Base-by-base conservation (phyloP, 2,888 invertebrate genomes). In the Cryptus armator region DNA sequence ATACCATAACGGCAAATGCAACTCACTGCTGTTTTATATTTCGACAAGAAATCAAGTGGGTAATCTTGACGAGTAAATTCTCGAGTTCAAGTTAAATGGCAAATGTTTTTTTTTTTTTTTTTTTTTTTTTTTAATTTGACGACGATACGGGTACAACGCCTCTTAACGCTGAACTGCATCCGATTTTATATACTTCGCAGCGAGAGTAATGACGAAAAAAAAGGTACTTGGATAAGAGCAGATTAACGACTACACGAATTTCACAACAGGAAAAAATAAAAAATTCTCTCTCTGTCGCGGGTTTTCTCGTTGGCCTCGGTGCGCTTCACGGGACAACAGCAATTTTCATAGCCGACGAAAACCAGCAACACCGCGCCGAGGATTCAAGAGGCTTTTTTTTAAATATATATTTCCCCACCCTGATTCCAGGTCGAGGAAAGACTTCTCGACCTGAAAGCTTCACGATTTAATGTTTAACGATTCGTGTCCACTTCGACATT, bases 291-390 rank as follows among this genome's bases (percentile, higher is more conserved):
- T 67, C 44, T 19, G n/a, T 51, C 24, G 53, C n/a, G 29, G 29
- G 14, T 64, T 74, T 64, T 24, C 19, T 66, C 53, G 43, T 56
- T 62, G 62, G 71, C 64, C 37, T 14, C 64, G 29, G 44, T 56
- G 24, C 44, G 46, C 53, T 81, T 56, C 48, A 70, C 79, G 76
- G 70, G 46, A 84, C 68, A 81, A 76, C 75, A 64, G 81, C 76
- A 84, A 84, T 84, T 81, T 19, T 76, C 81, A 48, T 64, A 51
- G 56, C 19, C 62, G 70, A 48, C 48, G 59, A 64, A 64, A 64
- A 64, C n/a, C 37, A 46, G 48, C 24, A 72, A 64, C 24, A 59
- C 16, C 29, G 59, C 24, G 59, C 59, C 46, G 48, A 19, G 32
- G 77, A 46, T 71, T 43, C 62, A 16, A 24, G 19, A 70, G 56